These are phyloP conservation scores for Phycodurus eques DNA, from an alignment of 2,113 vertebrate genomes.

Conservation along the genomic window DNA sequence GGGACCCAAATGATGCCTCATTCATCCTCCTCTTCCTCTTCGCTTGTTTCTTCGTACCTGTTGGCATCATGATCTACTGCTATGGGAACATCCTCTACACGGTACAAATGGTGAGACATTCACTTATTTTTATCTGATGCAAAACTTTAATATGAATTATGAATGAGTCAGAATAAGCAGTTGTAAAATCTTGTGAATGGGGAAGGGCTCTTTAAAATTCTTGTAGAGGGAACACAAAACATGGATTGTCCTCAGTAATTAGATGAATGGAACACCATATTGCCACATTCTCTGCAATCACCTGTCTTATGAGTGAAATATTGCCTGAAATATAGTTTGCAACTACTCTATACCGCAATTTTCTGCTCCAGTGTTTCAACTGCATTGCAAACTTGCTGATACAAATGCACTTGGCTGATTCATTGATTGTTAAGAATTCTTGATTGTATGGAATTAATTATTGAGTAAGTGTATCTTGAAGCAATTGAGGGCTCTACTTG, in stretches of 20 bases:
- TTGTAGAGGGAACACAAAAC: background rate
- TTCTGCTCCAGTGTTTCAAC: too few species aligned
- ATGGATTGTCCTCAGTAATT: background rate
- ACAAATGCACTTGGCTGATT: background rate
- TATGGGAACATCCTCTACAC: slow-evolving; percentile 90
- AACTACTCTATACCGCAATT: too few species aligned
- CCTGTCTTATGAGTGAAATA: background rate
- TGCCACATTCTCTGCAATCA: background rate
- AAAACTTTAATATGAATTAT: background rate
- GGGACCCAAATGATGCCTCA: slow-evolving; percentile 82
- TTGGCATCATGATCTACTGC: slow-evolving; percentile 88
- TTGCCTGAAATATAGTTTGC: too few species aligned
- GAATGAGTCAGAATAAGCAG: background rate
- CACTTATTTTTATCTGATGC: background rate
- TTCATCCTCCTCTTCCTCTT: slow-evolving; percentile 90
- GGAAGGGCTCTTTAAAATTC: background rate
- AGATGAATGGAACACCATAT: background rate
- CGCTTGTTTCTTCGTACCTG: slow-evolving; percentile 83
- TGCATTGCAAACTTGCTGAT: background rate
- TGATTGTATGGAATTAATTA: background rate
- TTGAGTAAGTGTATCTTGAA: background rate
- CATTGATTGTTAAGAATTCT: background rate
- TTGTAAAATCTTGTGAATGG: slow-evolving; percentile 3
- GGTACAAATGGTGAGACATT: slow-evolving; percentile 82
- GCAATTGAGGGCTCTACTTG: background rate